Conservation (phyloP, 1,140 invertebrate genomes). For the Mycetomoellerius zeteki region DNA sequence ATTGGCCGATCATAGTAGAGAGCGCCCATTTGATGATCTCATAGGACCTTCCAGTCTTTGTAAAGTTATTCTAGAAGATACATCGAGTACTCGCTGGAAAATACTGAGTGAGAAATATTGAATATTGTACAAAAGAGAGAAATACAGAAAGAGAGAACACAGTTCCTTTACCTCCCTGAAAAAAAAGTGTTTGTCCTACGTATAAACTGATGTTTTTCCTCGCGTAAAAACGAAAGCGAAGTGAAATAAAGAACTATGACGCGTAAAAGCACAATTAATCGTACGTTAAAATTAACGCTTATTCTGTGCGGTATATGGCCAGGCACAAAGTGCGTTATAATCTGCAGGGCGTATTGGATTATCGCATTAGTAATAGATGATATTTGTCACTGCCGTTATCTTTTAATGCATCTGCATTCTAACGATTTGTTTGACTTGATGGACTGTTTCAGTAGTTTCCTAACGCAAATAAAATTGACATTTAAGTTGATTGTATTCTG, state of each 20-base stretch:
- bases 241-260: constrained; percentile 4
- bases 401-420: constrained; percentile 28
- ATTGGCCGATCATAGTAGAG: constrained; percentile 17
- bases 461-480: constrained; percentile 32
- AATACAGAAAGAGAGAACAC: too few species aligned
- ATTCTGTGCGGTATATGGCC: constrained; percentile 44
- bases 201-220: background rate
- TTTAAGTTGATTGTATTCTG: constrained; percentile 48
- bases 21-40: constrained; percentile 12
- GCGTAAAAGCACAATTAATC: constrained; percentile 49
- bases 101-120: background rate
- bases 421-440: constrained; percentile 42
- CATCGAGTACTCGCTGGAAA: background rate
- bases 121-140: background rate
- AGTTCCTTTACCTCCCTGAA: background rate
- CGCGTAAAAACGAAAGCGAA: background rate
- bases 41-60: background rate
- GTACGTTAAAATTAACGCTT: constrained; percentile 37
- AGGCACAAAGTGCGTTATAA: constrained; percentile 14
- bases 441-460: constrained; percentile 44
- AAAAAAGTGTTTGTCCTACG: background rate
- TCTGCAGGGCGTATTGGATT: constrained; percentile 46
- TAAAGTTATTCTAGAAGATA: constrained; percentile 9
- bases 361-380: constrained; percentile 40
- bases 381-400: constrained; percentile 42